Percentiles rank a stretch among this genome's conserved stretches.
phyloP scores from a whole-genome alignment of 2,888 invertebrate species.

The Nemoura dubitans region DNA sequence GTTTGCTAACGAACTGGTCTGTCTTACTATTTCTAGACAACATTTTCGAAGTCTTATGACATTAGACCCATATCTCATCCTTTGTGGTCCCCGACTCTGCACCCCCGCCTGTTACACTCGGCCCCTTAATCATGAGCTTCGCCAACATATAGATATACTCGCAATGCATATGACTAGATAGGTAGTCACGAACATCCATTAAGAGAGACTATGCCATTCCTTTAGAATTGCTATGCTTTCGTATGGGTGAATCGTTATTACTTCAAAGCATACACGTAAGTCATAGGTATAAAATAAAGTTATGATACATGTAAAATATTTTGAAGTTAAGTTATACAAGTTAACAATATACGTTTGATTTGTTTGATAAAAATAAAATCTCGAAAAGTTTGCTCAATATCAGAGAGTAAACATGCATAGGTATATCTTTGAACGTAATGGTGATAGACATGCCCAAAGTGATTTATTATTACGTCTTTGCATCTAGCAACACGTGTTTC shows the following conservation, averaged over 20 bases:
- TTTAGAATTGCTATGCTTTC: neutral
- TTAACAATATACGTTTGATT: too few species aligned
- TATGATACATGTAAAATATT: neutral
- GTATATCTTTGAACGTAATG: too few species aligned
- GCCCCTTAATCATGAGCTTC: conserved; percentile 21
- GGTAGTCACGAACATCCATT: neutral
- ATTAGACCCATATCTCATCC: conserved; percentile 42
- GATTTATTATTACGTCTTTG: too few species aligned
- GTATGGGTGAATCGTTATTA: neutral
- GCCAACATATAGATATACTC: neutral
- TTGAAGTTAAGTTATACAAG: too few species aligned
- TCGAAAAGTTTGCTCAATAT: too few species aligned
- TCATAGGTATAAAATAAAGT: neutral
- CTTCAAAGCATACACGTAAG: neutral
- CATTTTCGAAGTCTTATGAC: conserved; percentile 26
- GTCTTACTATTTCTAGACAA: neutral
- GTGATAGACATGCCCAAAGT: too few species aligned
- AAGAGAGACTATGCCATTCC: neutral
- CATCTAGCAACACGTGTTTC: too few species aligned
- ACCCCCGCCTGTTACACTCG: neutral
- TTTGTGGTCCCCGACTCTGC: conserved; percentile 21
- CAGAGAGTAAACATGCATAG: too few species aligned
- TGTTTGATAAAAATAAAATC: too few species aligned
- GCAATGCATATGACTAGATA: neutral
- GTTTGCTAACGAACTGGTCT: conserved; percentile 20